Conservation (phyloP, 64 coral and sea anemone genomes). For the Stichodactyla mertensii region DNA sequence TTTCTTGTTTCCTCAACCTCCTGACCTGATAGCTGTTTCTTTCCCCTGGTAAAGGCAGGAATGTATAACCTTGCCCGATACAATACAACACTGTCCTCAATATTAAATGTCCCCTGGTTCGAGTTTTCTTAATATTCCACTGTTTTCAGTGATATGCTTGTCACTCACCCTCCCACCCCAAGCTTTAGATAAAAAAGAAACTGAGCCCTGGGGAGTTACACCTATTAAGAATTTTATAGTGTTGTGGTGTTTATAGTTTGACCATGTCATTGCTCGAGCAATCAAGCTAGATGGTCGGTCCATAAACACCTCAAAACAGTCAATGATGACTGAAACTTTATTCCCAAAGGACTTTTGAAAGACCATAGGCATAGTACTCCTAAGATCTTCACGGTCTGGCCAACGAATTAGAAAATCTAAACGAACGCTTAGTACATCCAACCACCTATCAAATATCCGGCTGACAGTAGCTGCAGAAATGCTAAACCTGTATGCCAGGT, state of each 20-base stretch:
- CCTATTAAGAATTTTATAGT: slow-evolving; percentile 39
- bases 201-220: slow-evolving; percentile 32
- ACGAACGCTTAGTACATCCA: slow-evolving; percentile 11
- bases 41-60: slow-evolving; percentile 32
- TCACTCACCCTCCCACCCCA: slow-evolving; percentile 31
- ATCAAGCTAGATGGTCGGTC: slow-evolving; percentile 37
- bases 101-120: slow-evolving; percentile 27
- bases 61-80: slow-evolving; percentile 28
- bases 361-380: slow-evolving; percentile 23
- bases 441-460: slow-evolving; percentile 31
- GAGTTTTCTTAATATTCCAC: slow-evolving; percentile 28
- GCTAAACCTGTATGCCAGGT: slow-evolving; percentile 23
- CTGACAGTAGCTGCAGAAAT: slow-evolving; percentile 13
- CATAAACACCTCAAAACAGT: neutral
- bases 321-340: too few species aligned
- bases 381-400: slow-evolving; percentile 34
- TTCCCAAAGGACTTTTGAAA: slow-evolving; percentile 12
- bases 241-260: slow-evolving; percentile 40
- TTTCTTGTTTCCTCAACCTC: slow-evolving; percentile 46
- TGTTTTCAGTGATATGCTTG: slow-evolving; percentile 36
- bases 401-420: slow-evolving; percentile 36
- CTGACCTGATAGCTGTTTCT: slow-evolving; percentile 28
- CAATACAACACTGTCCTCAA: slow-evolving; percentile 28
- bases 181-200: slow-evolving; percentile 51
- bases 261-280: slow-evolving; percentile 40